Conservation (phyloP, 2,797 vertebrate species). For the Apogon talboti region DNA sequence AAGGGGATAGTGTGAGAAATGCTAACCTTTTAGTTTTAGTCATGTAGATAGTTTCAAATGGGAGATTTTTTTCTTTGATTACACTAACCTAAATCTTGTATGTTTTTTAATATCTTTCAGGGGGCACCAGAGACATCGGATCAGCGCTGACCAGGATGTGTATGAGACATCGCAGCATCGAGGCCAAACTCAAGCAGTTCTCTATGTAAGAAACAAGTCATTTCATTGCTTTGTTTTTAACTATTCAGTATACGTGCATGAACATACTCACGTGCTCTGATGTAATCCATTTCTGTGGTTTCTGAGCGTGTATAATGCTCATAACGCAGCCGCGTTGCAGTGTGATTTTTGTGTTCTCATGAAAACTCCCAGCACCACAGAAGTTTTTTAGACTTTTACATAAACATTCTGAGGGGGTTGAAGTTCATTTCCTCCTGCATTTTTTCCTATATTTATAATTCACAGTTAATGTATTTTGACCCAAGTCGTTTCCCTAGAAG, state of each 20-base stretch:
- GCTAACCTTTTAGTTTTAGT: background rate
- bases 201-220: slow-evolving; percentile 79
- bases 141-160: slow-evolving; percentile 89
- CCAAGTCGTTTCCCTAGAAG: background rate
- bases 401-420: slow-evolving; percentile 12
- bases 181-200: slow-evolving; percentile 86
- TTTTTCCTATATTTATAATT: slow-evolving; percentile 9
- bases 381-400: slow-evolving; percentile 3
- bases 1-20: background rate
- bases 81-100: background rate
- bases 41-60: no score
- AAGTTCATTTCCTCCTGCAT: background rate
- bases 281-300: background rate
- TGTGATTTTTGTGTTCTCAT: background rate
- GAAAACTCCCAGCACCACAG: background rate
- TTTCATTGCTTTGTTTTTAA: background rate
- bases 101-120: slow-evolving; percentile 65
- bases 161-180: slow-evolving; percentile 88
- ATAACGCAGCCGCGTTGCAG: background rate
- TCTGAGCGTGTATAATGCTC: no score
- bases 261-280: slow-evolving; percentile 9
- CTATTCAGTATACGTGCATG: background rate
- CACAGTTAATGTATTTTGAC: slow-evolving; percentile 33
- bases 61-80: background rate
- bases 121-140: slow-evolving; percentile 88